phyloP scores from a whole-genome alignment of 2,888 invertebrate genomes.

The Teleogryllus oceanicus region DNA sequence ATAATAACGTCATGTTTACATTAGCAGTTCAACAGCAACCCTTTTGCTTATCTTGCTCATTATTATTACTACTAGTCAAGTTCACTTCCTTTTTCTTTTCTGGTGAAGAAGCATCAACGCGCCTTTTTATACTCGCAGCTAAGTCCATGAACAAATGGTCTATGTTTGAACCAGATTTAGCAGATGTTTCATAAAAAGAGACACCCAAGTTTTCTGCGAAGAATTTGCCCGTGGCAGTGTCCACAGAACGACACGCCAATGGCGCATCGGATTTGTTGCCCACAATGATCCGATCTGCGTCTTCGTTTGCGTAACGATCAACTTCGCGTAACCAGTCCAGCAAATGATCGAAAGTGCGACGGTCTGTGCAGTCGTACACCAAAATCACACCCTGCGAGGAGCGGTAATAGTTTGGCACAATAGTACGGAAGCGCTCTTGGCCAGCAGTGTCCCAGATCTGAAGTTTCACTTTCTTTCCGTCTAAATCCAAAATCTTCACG shows the following conservation, averaged over 20 bases:
- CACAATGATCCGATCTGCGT: neutral
- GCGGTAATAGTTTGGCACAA: neutral
- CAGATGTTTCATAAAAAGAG: neutral
- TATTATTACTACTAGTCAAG: too few relatives aligned
- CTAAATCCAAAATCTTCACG: neutral
- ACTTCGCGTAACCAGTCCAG: slow-evolving; percentile 6
- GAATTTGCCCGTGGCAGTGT: neutral
- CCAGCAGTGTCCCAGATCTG: slow-evolving; percentile 8
- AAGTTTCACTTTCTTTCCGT: neutral
- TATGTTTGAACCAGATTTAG: neutral
- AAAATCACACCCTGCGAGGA: neutral
- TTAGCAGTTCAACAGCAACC: too few relatives aligned
- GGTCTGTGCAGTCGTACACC: neutral
- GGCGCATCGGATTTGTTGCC: neutral
- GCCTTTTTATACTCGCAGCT: neutral
- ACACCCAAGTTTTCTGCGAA: neutral
- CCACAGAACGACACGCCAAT: neutral
- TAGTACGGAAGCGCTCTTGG: neutral
- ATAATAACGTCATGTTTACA: too few relatives aligned
- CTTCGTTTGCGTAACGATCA: neutral
- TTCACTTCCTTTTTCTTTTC: neutral
- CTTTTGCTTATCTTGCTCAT: too few relatives aligned
- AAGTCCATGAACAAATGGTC: neutral
- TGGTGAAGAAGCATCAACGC: neutral
- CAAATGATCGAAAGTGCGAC: neutral